Conservation (phyloP, 92 coral and sea anemone species). For the Palythoa caribaeorum region DNA sequence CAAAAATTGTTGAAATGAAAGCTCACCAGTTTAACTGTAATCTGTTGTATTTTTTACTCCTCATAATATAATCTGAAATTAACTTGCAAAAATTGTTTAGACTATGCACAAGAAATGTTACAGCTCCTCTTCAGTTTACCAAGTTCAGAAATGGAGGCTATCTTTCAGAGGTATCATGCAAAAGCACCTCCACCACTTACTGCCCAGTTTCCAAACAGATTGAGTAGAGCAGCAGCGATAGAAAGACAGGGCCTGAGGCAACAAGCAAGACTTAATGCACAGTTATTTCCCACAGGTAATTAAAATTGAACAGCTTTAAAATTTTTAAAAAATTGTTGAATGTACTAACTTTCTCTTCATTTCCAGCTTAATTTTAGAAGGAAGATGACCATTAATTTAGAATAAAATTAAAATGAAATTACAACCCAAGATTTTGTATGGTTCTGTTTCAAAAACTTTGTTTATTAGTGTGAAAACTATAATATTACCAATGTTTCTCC, state of each 20-base stretch:
- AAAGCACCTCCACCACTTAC: neutral
- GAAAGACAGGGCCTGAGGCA: neutral
- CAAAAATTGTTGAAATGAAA: neutral
- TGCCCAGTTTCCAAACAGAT: neutral
- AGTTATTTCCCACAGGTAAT: neutral
- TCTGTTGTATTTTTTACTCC: neutral
- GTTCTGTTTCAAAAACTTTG: slow-evolving; percentile 1
- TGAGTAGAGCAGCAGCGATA: neutral
- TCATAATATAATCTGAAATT: neutral
- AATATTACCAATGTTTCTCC: neutral
- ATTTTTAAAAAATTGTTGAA: neutral
- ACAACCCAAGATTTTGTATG: slow-evolving; percentile 6
- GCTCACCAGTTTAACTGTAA: neutral
- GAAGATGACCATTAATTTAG: slow-evolving; percentile 14
- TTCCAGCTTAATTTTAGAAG: neutral
- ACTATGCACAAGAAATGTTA: neutral
- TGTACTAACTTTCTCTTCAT: neutral
- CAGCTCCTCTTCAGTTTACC: slow-evolving; percentile 2
- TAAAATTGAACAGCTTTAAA: neutral
- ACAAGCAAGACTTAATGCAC: neutral
- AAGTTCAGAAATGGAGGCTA: slow-evolving; percentile 1
- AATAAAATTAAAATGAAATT: slow-evolving; percentile 9
- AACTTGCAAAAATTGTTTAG: neutral
- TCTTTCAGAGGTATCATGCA: neutral
- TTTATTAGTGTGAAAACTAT: neutral